A percentile compares a stretch with the other conserved stretches of the same genome.
These are phyloP conservation scores for Natator depressus DNA, from an alignment of 2,113 vertebrate genomes.

Conservation along the genomic window DNA sequence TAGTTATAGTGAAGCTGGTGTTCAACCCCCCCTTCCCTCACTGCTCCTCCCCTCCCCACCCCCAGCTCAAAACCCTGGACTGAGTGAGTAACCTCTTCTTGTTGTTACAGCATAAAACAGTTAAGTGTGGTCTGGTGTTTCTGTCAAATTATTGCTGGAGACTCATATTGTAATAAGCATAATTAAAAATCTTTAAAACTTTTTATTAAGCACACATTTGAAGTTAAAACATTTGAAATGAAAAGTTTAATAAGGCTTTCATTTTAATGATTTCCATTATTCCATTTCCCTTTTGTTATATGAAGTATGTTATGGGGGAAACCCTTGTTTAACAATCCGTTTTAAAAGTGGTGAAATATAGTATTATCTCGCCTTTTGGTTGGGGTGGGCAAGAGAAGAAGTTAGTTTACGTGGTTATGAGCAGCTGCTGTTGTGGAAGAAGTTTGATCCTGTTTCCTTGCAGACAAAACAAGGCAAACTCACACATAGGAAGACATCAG, in stretches of 20 bases:
- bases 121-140: background rate
- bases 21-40: too few relatives aligned
- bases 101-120: too few relatives aligned
- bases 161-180: fast-evolving
- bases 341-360: background rate
- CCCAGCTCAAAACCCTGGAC: too few relatives aligned
- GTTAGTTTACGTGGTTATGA: background rate
- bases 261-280: background rate
- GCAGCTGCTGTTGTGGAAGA: background rate
- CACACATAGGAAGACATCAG: background rate
- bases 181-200: background rate
- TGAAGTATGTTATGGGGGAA: background rate
- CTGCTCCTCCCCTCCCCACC: too few relatives aligned
- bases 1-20: too few relatives aligned
- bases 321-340: background rate
- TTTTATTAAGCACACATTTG: background rate
- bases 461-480: background rate
- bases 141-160: background rate
- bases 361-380: background rate
- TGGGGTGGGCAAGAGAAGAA: background rate
- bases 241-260: background rate
- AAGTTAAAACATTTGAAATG: background rate
- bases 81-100: too few relatives aligned
- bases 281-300: background rate
- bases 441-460: background rate